Percentiles rank a stretch among this genome's conserved stretches.
These are phyloP conservation scores for Macrosteles quadrilineatus DNA, from an alignment of 1,140 invertebrate species.

Conservation along the genomic window DNA sequence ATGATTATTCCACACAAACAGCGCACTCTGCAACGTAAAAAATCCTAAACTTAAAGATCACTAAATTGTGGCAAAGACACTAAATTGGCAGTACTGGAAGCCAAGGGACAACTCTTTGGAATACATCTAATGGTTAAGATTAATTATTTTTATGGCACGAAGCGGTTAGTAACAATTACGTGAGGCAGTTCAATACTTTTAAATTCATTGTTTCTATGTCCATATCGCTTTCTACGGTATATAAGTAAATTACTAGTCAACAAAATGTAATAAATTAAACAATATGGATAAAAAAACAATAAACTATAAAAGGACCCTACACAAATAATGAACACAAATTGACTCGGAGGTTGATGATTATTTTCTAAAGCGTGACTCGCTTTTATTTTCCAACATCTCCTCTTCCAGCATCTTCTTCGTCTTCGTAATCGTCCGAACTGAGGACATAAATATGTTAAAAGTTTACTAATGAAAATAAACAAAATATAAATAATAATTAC, in stretches of 20 bases:
- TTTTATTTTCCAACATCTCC: not conserved
- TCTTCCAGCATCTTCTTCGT: not conserved
- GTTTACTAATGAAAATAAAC: too few relatives aligned
- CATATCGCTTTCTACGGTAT: not conserved
- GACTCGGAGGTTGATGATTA: not conserved
- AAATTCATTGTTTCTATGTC: not conserved
- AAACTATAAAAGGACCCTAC: not conserved
- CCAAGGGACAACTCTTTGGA: slow-evolving; percentile 17
- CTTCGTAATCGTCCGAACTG: not conserved
- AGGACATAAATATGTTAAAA: too few relatives aligned
- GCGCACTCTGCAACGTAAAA: too few relatives aligned
- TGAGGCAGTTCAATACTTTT: slow-evolving; percentile 8
- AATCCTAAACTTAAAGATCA: not conserved
- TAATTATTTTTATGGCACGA: slow-evolving; percentile 14
- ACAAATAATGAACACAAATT: slow-evolving; percentile 22
- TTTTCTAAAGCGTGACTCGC: not conserved
- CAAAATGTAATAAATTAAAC: slow-evolving; percentile 16
- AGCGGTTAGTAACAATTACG: not conserved
- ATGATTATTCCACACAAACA: too few relatives aligned
- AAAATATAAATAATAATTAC: too few relatives aligned
- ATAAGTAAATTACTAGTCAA: not conserved
- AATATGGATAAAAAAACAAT: slow-evolving; percentile 18
- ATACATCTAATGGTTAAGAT: slow-evolving; percentile 13
- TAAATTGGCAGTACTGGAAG: slow-evolving; percentile 10
- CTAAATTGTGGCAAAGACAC: not conserved